These are phyloP conservation scores for Halcyon chelicuti DNA, from an alignment of 2,797 vertebrate species.

Conservation along the genomic window DNA sequence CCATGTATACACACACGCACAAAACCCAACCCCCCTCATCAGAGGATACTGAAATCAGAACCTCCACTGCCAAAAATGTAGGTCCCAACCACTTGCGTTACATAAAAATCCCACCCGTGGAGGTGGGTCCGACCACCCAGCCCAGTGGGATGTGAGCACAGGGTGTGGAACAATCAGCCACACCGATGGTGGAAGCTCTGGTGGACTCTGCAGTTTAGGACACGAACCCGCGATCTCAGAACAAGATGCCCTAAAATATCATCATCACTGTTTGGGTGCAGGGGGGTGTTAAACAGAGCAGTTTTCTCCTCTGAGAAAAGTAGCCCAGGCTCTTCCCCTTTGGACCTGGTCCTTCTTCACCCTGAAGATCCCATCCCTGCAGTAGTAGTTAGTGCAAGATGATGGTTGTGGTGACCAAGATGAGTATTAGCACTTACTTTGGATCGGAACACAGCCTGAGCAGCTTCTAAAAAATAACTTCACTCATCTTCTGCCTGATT, in stretches of 20 bases:
- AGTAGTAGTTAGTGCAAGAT: background rate
- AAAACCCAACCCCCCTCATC: background rate
- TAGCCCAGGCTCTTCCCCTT: background rate
- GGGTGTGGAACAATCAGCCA: background rate
- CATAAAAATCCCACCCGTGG: background rate
- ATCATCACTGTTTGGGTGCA: no score
- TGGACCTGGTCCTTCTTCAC: background rate
- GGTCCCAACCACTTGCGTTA: rapidly evolving
- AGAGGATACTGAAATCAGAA: background rate
- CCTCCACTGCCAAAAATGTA: background rate
- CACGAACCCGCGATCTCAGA: rapidly evolving
- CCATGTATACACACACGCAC: background rate
- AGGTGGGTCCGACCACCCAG: background rate
- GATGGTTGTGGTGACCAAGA: background rate
- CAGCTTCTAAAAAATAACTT: background rate
- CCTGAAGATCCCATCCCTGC: background rate
- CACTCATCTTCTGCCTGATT: background rate
- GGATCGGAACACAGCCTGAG: background rate
- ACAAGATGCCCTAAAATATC: background rate
- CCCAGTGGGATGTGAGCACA: rapidly evolving
- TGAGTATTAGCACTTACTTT: background rate
- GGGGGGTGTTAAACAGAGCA: background rate
- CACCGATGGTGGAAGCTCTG: background rate
- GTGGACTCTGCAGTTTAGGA: rapidly evolving
- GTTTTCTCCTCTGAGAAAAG: background rate